These are phyloP conservation scores for Corythaixoides concolor DNA, from an alignment of 2,113 vertebrate species.

Conservation along the genomic window DNA sequence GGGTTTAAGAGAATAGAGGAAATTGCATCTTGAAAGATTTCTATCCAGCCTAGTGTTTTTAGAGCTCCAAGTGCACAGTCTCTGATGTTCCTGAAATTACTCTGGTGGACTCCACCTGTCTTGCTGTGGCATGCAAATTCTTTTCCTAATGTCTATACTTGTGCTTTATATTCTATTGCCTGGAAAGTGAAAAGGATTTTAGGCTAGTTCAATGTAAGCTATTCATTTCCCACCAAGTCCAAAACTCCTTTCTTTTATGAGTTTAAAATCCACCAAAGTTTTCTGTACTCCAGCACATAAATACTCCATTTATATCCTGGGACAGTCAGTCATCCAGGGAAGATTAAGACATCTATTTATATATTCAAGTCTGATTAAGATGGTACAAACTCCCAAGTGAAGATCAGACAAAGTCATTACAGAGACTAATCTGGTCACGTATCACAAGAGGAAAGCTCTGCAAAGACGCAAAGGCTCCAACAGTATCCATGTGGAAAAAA, in stretches of 20 bases:
- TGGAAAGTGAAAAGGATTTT: background rate
- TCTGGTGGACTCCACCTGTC: background rate
- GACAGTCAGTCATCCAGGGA: background rate
- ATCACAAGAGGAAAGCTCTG: background rate
- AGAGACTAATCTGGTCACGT: background rate
- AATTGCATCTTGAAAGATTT: background rate
- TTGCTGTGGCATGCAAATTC: background rate
- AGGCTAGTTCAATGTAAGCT: background rate
- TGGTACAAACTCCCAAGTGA: background rate
- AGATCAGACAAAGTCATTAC: slow-evolving; percentile 3
- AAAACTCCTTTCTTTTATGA: background rate
- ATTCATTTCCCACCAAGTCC: background rate
- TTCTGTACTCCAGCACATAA: background rate
- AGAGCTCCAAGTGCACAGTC: background rate
- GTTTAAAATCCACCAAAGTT: background rate
- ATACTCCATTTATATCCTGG: background rate
- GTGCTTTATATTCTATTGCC: background rate
- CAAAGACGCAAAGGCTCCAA: background rate
- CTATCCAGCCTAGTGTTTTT: background rate
- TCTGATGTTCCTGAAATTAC: background rate
- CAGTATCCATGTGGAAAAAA: background rate
- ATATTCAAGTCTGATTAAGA: slow-evolving; percentile 26
- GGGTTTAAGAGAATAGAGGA: background rate
- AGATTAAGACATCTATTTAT: slow-evolving; percentile 46
- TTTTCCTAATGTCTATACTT: background rate